Conservation (phyloP, 2,113 vertebrate genomes). For the Pteropus alecto region DNA sequence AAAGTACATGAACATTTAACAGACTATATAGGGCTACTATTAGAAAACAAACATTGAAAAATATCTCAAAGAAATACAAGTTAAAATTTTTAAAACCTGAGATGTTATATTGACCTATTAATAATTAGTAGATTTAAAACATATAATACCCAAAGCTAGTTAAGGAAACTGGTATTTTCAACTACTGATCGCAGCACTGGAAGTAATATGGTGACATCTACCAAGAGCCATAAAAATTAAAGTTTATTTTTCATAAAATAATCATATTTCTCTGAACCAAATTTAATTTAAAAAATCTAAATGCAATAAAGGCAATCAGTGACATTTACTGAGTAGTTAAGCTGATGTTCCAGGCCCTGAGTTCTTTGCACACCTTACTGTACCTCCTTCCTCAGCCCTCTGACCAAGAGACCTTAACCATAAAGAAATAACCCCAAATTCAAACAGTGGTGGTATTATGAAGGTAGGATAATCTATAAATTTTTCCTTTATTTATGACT, state of each 20-base stretch:
- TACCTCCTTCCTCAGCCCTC: background rate
- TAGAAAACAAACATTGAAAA: background rate
- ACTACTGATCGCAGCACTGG: background rate
- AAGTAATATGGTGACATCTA: background rate
- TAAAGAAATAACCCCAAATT: background rate
- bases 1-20: background rate
- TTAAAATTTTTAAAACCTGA: background rate
- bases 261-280: background rate
- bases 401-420: background rate
- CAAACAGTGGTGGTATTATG: background rate
- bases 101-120: background rate
- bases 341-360: background rate
- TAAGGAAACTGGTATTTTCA: background rate
- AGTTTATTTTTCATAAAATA: background rate
- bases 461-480: background rate
- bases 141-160: background rate
- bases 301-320: background rate
- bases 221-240: background rate
- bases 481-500: background rate
- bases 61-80: background rate
- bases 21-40: background rate
- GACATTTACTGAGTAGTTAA: background rate
- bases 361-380: fast-evolving
- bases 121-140: background rate
- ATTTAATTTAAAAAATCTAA: background rate